phyloP scores from a whole-genome alignment of 1,140 invertebrate genomes.

The Lepidurus arcticus region DNA sequence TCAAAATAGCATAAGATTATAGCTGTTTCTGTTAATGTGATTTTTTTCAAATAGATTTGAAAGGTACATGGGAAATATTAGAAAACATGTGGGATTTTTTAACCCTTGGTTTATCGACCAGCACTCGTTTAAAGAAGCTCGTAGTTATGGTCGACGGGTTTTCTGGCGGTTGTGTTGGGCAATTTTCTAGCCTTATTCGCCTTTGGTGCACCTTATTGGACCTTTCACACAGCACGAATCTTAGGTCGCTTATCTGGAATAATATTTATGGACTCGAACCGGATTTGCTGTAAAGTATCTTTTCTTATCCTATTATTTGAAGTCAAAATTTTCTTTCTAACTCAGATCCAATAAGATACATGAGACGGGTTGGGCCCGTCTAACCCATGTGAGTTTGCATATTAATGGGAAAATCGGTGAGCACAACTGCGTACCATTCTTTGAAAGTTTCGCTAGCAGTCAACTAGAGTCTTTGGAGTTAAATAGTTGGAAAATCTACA shows the following conservation, averaged over 20 bases:
- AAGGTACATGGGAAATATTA: not conserved
- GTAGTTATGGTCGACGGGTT: not conserved
- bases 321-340: too few species aligned
- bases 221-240: too few species aligned
- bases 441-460: not conserved
- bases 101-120: not conserved
- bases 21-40: not conserved
- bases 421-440: not conserved
- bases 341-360: not conserved
- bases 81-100: not conserved
- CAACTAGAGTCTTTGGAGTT: not conserved
- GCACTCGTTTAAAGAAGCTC: not conserved
- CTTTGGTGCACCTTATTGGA: too few species aligned
- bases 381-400: not conserved
- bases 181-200: not conserved
- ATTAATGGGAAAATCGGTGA: not conserved
- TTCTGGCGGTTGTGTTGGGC: not conserved
- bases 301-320: too few species aligned
- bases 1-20: not conserved
- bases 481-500: not conserved
- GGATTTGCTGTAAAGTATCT: too few species aligned
- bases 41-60: not conserved
- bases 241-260: too few species aligned
- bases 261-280: too few species aligned
- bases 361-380: not conserved